Conservation (phyloP, 2,797 vertebrate genomes). For the Ceyx erithaca region DNA sequence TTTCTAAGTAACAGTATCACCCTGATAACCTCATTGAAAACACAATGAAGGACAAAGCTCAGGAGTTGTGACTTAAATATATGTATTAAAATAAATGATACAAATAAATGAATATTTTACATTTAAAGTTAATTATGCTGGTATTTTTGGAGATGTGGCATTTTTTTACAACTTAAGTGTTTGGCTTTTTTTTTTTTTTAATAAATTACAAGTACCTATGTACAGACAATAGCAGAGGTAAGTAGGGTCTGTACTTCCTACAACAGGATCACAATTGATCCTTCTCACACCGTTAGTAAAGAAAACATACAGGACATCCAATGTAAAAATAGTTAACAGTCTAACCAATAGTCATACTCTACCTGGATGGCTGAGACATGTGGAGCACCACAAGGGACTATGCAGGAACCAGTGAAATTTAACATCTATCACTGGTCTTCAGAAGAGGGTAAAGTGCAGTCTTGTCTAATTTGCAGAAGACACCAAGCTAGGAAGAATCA, state of each 20-base stretch:
- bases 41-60: not conserved
- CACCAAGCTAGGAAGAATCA: not conserved
- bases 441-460: not conserved
- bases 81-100: not conserved
- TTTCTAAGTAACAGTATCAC: not conserved
- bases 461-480: not conserved
- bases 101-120: not conserved
- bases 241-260: not conserved
- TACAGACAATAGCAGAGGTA: not conserved
- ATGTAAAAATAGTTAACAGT: not conserved
- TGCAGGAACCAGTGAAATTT: not conserved
- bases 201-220: not conserved
- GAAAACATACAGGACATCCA: not conserved
- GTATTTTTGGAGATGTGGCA: not conserved
- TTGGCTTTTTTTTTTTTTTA: not conserved
- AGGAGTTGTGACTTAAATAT: not conserved
- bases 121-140: not conserved
- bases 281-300: not conserved
- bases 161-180: not conserved
- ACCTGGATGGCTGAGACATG: not conserved
- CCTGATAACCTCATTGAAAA: not conserved
- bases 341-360: not conserved
- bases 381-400: not conserved
- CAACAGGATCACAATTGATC: not conserved
- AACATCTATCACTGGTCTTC: not conserved